Conservation (phyloP, 2,888 invertebrate genomes). For the Caenorhabditis japonica region DNA sequence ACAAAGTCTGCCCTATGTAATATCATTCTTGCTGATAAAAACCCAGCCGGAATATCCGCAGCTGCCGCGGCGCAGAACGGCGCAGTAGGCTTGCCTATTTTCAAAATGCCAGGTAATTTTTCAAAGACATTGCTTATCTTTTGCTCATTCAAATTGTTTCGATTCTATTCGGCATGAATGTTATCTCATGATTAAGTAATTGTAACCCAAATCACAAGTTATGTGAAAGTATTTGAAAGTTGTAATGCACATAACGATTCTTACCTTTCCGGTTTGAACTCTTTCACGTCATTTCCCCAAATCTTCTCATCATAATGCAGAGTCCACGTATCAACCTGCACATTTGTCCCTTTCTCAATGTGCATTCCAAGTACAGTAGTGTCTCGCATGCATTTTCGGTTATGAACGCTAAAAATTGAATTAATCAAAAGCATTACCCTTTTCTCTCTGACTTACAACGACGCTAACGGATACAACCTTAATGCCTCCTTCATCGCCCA, state of each 20-base stretch:
- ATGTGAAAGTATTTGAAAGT: too few species aligned
- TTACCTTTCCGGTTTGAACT: constrained; percentile 58
- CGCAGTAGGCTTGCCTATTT: too few species aligned
- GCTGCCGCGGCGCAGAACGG: too few species aligned
- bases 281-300: constrained; percentile 59
- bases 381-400: constrained; percentile 47
- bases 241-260: background rate
- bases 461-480: constrained; percentile 45
- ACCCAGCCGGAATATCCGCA: too few species aligned
- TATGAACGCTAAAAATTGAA: constrained; percentile 25
- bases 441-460: constrained; percentile 61
- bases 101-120: too few species aligned
- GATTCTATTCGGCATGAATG: too few species aligned
- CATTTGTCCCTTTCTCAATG: constrained; percentile 51
- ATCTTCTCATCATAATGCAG: constrained; percentile 48
- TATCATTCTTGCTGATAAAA: too few species aligned
- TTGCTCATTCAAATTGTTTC: too few species aligned
- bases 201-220: too few species aligned
- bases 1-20: too few species aligned
- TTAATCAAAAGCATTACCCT: background rate
- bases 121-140: too few species aligned
- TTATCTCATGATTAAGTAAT: too few species aligned
- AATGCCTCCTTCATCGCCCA: constrained; percentile 53
- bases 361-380: constrained; percentile 64
- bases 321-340: constrained; percentile 56